Conservation (phyloP, 2,888 invertebrate genomes). For the Eupithecia dodoneata region DNA sequence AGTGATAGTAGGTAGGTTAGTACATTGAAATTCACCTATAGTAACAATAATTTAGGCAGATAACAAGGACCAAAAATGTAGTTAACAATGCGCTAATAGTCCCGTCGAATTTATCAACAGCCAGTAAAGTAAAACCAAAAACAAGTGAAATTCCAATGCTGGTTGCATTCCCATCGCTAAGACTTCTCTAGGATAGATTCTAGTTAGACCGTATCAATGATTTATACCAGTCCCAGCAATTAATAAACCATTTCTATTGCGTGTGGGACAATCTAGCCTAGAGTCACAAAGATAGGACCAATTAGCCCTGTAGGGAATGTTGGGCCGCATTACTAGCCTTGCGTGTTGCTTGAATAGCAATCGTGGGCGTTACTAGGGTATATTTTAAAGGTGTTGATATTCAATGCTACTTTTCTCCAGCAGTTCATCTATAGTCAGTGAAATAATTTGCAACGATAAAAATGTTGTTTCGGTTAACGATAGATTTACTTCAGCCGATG, state of each 20-base stretch:
- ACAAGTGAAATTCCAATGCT: neutral
- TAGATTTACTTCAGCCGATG: neutral
- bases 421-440: neutral
- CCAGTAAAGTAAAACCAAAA: neutral
- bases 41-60: too few species aligned
- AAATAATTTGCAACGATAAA: neutral
- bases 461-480: neutral
- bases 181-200: constrained; percentile 1
- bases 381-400: neutral
- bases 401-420: neutral
- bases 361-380: constrained; percentile 4
- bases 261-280: constrained; percentile 29
- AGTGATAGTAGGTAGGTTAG: too few species aligned
- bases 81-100: too few species aligned
- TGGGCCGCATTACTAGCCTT: constrained; percentile 35
- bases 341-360: constrained; percentile 15
- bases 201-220: constrained; percentile 18
- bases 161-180: neutral
- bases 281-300: constrained; percentile 35
- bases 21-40: neutral
- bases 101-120: too few species aligned
- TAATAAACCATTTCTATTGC: constrained; percentile 35
- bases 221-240: constrained; percentile 28
- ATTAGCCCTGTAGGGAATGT: constrained; percentile 36
- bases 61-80: too few species aligned